Evolutionary conservation across 2,797 vertebrate species (phyloP), one percentile per base, ranked within the genome.

Genomic region (Sebastes flavidus): DNA sequence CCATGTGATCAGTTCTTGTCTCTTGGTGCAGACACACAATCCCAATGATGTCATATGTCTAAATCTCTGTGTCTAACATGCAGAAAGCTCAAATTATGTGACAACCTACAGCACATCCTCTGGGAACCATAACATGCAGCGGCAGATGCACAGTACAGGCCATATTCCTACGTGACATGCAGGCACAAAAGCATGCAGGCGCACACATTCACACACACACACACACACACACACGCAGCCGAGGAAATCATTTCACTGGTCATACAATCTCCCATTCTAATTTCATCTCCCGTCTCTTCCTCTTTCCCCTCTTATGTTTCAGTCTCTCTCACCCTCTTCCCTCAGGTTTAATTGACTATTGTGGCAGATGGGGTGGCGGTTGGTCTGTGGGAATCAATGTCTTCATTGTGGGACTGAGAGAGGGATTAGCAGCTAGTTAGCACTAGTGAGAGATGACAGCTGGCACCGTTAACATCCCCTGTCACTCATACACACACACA

Each of bases 351-450:
- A 94, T 90, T 91, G 89, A 86, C 86, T 87, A 88, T 87, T 91
- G 87, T 88, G 88, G 89, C 86, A 92, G 89, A 89, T 88, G 91
- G 89, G 83, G 34, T 73, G 81, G 86, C 69, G 32, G 71, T 90
- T 75, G 80, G 83, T 85, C 77, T 90, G 81, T 82, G 87, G 82
- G 87, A 91, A 94, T 95, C 93, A 94, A 94, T 94, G 92, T 91
- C 91, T 87, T 91, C 89, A 94, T 93, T 95, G 93, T 94, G 80
- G 81, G 85, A 85, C 78, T 78, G 88, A 88, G 81, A 78, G 73
- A 86, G 82, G 94, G 95, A 96, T 95, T 94, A 95, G 91, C 88
- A 90, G 94, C 88, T 92, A 87, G 91, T 94, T 94, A 94, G 90
- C 87, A 83, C 78, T 84, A 83, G 90, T 87, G 90, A 93, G 82